A percentile compares a stretch with the other conserved stretches of the same genome.
Evolutionary conservation across 2,888 invertebrate species (phyloP).

Genomic region (Drosophila gaucha): DNA sequence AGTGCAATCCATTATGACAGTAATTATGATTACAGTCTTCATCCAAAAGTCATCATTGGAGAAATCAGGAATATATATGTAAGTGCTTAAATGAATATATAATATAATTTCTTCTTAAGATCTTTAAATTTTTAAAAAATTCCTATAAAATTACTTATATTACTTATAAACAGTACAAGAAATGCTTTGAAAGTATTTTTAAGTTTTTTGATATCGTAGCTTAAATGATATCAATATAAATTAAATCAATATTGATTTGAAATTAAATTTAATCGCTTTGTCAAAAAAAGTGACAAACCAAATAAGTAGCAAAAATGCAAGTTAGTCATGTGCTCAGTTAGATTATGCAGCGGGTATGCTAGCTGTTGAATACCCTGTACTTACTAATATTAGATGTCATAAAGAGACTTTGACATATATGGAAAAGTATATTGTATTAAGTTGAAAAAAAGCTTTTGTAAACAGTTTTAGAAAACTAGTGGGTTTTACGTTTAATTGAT

Average conservation of each 20-base stretch:
- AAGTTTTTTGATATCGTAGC: conserved; percentile 46
- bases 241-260: conserved; percentile 51
- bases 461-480: background rate
- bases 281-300: conserved; percentile 60
- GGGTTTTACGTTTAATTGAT: background rate
- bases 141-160: conserved; percentile 10
- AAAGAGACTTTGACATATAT: background rate
- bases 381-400: background rate
- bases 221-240: conserved; percentile 40
- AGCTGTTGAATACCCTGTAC: conserved; percentile 8
- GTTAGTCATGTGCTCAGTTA: conserved; percentile 63
- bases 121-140: background rate
- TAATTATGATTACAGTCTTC: no score
- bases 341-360: conserved; percentile 30
- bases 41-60: no score
- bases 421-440: no score
- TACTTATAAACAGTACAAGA: conserved; percentile 14
- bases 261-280: conserved; percentile 67
- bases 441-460: background rate
- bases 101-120: background rate
- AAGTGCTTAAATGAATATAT: no score
- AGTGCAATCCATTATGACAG: no score
- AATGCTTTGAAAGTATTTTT: background rate
- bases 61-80: no score
- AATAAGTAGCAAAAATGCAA: conserved; percentile 38